Conservation (phyloP, 2,797 vertebrate species). For the Acestrorhynchus altus region DNA sequence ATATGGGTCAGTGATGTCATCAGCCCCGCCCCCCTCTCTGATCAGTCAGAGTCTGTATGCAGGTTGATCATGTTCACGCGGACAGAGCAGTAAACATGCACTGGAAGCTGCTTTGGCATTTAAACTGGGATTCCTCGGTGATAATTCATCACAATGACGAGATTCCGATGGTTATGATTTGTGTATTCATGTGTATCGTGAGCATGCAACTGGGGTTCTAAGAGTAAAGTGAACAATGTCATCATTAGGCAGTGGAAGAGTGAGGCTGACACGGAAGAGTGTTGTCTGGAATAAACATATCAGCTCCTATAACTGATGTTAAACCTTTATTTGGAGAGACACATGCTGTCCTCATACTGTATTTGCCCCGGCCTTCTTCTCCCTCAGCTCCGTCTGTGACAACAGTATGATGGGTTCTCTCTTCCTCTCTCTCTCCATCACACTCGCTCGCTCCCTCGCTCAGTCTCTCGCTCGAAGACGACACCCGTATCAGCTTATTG, state of each 20-base stretch:
- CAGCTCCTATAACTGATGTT: slow-evolving; percentile 7
- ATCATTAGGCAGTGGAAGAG: neutral
- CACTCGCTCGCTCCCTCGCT: neutral
- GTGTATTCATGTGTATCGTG: too few species aligned
- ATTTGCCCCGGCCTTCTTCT: neutral
- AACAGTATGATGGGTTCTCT: slow-evolving; percentile 8
- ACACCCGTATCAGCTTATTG: neutral
- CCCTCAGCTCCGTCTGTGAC: neutral
- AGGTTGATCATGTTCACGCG: too few species aligned
- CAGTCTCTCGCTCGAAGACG: neutral
- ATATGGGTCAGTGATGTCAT: too few species aligned
- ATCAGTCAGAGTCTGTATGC: too few species aligned
- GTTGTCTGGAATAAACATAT: slow-evolving; percentile 17
- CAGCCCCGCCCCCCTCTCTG: too few species aligned
- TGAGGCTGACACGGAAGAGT: slow-evolving; percentile 4
- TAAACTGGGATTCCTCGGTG: too few species aligned
- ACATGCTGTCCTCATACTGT: neutral
- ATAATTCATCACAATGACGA: too few species aligned
- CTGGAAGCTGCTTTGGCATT: too few species aligned
- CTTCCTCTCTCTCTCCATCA: slow-evolving; percentile 3
- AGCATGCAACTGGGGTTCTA: too few species aligned
- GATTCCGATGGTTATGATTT: too few species aligned
- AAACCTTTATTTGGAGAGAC: slow-evolving; percentile 4
- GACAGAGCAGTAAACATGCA: too few species aligned
- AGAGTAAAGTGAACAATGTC: neutral